A percentile compares a stretch with the other conserved stretches of the same genome.
phyloP scores from a whole-genome alignment of 2,888 invertebrate species.

The Aricia artaxerxes region DNA sequence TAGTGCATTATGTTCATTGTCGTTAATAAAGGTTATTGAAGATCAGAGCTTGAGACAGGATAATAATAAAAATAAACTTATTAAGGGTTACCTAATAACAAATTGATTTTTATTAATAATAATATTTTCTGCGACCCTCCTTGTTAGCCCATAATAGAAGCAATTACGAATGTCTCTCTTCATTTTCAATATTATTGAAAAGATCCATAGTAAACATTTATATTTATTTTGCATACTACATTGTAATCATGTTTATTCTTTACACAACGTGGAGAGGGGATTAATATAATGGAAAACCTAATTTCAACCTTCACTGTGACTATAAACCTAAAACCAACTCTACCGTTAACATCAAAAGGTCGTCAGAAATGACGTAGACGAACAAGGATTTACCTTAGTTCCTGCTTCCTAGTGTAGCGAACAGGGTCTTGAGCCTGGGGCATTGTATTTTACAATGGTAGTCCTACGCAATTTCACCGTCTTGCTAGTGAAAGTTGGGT shows the following conservation, averaged over 20 bases:
- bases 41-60: neutral
- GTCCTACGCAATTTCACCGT: neutral
- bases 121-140: no score
- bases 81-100: no score
- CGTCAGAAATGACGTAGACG: neutral
- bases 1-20: neutral
- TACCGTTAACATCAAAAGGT: neutral
- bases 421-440: neutral
- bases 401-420: neutral
- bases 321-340: neutral
- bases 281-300: neutral
- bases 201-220: no score
- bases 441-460: neutral
- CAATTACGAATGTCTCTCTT: no score
- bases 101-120: no score
- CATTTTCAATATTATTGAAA: no score
- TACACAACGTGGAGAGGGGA: neutral
- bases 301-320: neutral
- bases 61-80: no score
- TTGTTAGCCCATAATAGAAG: no score
- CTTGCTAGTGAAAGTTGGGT: neutral
- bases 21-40: neutral
- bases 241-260: no score
- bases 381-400: neutral
- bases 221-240: no score